These are phyloP conservation scores for Drosophila nr. perissopoda DNA, from an alignment of 2,888 invertebrate genomes.

Conservation along the genomic window DNA sequence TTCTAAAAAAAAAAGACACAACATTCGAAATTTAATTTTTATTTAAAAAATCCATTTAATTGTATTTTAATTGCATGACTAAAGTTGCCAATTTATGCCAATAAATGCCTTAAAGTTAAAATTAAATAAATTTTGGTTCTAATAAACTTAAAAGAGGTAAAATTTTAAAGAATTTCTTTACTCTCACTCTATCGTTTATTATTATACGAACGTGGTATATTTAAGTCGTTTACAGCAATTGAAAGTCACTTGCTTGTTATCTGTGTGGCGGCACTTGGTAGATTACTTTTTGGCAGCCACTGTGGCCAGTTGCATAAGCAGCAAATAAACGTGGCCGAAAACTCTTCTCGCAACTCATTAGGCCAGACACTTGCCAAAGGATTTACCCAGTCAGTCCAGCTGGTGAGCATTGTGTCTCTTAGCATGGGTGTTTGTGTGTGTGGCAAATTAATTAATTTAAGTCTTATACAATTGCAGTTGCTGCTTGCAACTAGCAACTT, in stretches of 20 bases:
- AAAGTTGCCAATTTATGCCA: not conserved
- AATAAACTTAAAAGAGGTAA: not conserved
- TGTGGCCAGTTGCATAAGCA: constrained; percentile 52
- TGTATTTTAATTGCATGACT: not conserved
- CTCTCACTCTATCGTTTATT: not conserved
- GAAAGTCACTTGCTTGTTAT: constrained; percentile 14
- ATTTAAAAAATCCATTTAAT: not conserved
- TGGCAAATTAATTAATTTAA: constrained; percentile 79
- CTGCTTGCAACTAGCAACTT: constrained; percentile 44
- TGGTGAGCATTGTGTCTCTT: constrained; percentile 1
- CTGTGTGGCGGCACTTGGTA: constrained; percentile 34
- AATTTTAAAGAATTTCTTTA: not conserved
- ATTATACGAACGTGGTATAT: constrained; percentile 6
- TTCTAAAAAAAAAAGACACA: not conserved
- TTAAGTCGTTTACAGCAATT: not conserved
- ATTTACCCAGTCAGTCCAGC: constrained; percentile 43
- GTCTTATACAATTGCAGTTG: constrained; percentile 77
- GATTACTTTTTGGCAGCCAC: constrained; percentile 59
- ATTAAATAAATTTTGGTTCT: not conserved
- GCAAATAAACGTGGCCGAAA: constrained; percentile 36
- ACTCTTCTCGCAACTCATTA: constrained; percentile 60
- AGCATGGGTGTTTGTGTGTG: constrained; percentile 30
- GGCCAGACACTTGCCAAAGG: constrained; percentile 76
- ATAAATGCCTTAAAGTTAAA: too few relatives aligned
- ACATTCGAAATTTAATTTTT: not conserved